Evolutionary conservation across 2,888 invertebrate genomes (phyloP).

Genomic region (Serrognathus titanus): DNA sequence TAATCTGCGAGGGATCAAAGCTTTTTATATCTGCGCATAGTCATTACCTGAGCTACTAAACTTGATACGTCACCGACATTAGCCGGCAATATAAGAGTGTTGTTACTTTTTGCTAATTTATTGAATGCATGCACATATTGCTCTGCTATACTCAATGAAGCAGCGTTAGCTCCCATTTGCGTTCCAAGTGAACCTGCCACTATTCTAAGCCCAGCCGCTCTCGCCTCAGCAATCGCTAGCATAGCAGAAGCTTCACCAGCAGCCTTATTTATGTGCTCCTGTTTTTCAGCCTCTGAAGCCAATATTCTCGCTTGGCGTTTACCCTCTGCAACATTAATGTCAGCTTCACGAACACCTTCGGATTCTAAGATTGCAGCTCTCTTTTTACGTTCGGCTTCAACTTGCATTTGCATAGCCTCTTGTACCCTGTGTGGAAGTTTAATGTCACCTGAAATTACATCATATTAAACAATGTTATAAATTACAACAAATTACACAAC

Average conservation of each 20-base stretch:
- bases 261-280: slow-evolving; percentile 93
- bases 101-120: slow-evolving; percentile 87
- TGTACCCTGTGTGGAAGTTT: slow-evolving; percentile 86
- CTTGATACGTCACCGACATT: slow-evolving; percentile 80
- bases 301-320: slow-evolving; percentile 87
- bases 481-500: too few relatives aligned
- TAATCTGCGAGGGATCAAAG: too few relatives aligned
- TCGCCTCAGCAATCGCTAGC: slow-evolving; percentile 85
- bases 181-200: slow-evolving; percentile 65
- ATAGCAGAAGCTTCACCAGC: slow-evolving; percentile 90
- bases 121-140: slow-evolving; percentile 94
- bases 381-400: slow-evolving; percentile 96
- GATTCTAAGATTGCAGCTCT: slow-evolving; percentile 96
- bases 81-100: slow-evolving; percentile 90
- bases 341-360: slow-evolving; percentile 86
- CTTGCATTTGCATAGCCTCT: slow-evolving; percentile 99
- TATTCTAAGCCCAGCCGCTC: slow-evolving; percentile 76
- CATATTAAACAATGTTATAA: neutral
- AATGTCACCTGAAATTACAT: slow-evolving; percentile 68
- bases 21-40: too few relatives aligned
- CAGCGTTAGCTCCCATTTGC: slow-evolving; percentile 78
- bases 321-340: slow-evolving; percentile 98
- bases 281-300: slow-evolving; percentile 89
- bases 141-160: slow-evolving; percentile 88
- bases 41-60: slow-evolving; percentile 73